These are phyloP conservation scores for Drosophila bocqueti DNA, from an alignment of 1,140 invertebrate species.

Conservation along the genomic window DNA sequence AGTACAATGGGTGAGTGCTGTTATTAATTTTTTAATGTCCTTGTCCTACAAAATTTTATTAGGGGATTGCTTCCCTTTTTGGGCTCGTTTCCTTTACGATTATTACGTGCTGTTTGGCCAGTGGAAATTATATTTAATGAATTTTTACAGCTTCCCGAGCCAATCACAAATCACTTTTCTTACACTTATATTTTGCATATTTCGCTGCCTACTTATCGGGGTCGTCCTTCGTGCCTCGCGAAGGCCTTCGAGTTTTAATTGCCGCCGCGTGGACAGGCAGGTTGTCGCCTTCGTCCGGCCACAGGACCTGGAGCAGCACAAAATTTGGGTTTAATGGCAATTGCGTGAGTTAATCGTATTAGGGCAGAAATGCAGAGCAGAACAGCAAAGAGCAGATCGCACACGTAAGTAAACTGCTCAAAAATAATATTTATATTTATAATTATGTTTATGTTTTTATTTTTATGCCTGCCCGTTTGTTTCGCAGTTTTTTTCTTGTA, in stretches of 20 bases:
- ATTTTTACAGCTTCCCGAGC: constrained; percentile 58
- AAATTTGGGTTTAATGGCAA: constrained; percentile 67
- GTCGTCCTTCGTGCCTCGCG: constrained; percentile 7
- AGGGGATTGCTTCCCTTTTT: constrained; percentile 11
- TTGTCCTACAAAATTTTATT: constrained; percentile 50
- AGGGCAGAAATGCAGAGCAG: constrained; percentile 25
- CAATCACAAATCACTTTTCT: constrained; percentile 67
- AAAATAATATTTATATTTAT: constrained; percentile 39
- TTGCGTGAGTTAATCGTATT: constrained; percentile 74
- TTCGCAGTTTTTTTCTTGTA: constrained; percentile 21
- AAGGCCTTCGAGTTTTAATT: constrained; percentile 85
- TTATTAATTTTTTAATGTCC: constrained; percentile 62
- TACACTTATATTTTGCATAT: constrained; percentile 47
- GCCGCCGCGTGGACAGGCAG: constrained; percentile 63
- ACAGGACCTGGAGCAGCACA: constrained; percentile 60
- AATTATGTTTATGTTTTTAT: constrained; percentile 4
- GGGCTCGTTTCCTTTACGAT: constrained; percentile 46
- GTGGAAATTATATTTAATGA: constrained; percentile 41
- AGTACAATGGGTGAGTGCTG: constrained; percentile 81
- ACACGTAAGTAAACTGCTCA: constrained; percentile 51
- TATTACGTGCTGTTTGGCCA: constrained; percentile 49
- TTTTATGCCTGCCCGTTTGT: constrained; percentile 30
- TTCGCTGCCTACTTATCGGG: constrained; percentile 36
- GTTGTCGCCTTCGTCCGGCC: constrained; percentile 54
- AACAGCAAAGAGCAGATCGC: constrained; percentile 49